Percentiles rank a stretch among this genome's conserved stretches.
Evolutionary conservation across 2,113 vertebrate genomes (phyloP).

Genomic region (Ictalurus furcatus): DNA sequence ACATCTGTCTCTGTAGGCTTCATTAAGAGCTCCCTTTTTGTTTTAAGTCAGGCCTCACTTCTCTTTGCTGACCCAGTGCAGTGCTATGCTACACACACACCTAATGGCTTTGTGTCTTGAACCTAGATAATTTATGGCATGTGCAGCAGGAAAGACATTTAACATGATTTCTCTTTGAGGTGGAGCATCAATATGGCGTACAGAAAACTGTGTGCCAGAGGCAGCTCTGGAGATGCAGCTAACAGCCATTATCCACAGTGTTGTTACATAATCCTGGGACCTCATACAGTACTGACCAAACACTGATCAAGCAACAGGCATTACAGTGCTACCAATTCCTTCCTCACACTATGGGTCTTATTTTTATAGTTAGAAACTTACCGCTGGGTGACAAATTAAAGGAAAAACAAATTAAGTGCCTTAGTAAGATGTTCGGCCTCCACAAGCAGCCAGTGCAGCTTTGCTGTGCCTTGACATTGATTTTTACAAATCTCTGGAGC

Average conservation of each 20-base stretch:
- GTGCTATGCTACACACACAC: not conserved
- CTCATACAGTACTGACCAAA: constrained; percentile 8
- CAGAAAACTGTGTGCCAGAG: constrained; percentile 38
- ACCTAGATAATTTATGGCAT: constrained; percentile 49
- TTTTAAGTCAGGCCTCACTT: not conserved
- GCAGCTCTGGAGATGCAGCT: constrained; percentile 40
- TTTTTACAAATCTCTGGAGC: not conserved
- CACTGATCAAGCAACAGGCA: not conserved
- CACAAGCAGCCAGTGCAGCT: not conserved
- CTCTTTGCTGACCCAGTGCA: not conserved
- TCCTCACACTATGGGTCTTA: not conserved
- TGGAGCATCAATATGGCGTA: constrained; percentile 32
- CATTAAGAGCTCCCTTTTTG: constrained; percentile 22
- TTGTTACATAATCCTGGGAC: constrained; percentile 46
- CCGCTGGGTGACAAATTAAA: not conserved
- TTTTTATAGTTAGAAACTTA: not conserved
- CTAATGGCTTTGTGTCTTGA: constrained; percentile 27
- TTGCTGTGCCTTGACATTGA: not conserved
- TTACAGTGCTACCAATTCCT: not conserved
- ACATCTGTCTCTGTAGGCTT: constrained; percentile 41
- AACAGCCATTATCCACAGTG: constrained; percentile 37
- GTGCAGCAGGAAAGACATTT: constrained; percentile 39
- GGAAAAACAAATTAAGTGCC: not conserved
- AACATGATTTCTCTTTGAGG: constrained; percentile 29
- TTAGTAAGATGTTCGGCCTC: not conserved